These are phyloP conservation scores for Tholera decimalis DNA, from an alignment of 2,888 invertebrate species.

Conservation along the genomic window DNA sequence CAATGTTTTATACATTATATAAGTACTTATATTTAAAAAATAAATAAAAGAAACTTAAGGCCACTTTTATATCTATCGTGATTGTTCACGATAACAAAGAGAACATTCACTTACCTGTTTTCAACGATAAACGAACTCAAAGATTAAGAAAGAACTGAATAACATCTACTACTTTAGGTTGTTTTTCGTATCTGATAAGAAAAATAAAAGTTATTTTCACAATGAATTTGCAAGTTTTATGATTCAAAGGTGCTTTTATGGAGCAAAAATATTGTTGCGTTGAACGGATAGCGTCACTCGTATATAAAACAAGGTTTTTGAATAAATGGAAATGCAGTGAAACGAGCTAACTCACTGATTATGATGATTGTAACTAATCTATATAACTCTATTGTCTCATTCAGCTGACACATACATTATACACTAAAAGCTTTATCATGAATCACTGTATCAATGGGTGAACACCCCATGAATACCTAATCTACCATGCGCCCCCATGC, in stretches of 20 bases:
- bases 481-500: too few relatives aligned
- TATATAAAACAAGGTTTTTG: conserved; percentile 4
- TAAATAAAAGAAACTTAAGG: neutral
- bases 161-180: conserved; percentile 11
- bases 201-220: conserved; percentile 44
- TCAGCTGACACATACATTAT: too few relatives aligned
- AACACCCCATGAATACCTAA: too few relatives aligned
- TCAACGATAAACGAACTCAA: neutral
- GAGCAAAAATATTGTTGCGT: conserved; percentile 36
- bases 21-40: neutral
- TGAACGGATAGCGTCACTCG: conserved; percentile 10
- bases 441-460: too few relatives aligned
- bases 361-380: too few relatives aligned
- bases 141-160: conserved; percentile 15
- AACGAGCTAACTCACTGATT: conserved; percentile 15
- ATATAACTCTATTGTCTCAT: too few relatives aligned
- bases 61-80: neutral
- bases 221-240: conserved; percentile 42
- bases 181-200: conserved; percentile 24
- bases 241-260: conserved; percentile 28
- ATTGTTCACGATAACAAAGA: neutral
- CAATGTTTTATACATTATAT: too few relatives aligned
- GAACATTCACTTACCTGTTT: neutral
- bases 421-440: too few relatives aligned
- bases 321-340: conserved; percentile 1